Base-by-base conservation (phyloP, 2,797 vertebrate species). In the Thripadectes ignobilis region DNA sequence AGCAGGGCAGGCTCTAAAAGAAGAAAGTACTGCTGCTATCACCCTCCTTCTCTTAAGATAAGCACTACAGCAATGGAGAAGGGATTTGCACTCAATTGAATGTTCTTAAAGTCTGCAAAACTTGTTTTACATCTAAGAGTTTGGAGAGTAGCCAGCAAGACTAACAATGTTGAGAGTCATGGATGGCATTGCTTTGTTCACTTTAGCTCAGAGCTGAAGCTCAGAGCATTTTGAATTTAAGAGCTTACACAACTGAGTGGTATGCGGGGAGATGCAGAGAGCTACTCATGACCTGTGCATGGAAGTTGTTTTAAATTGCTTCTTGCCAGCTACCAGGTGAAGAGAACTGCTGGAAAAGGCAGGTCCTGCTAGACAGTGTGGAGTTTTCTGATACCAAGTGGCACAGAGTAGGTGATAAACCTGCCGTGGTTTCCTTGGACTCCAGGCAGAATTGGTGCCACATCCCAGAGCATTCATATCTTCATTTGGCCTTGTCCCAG, bases 51-150 rank as follows among this genome's bases (percentile, higher is more conserved):
- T 92, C 76, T 94, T 83, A 39, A 92, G 89, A 96, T 95, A 96
- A 96, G 39, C 29, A 27, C 46, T 72, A 24, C 16, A 66, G 39
- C 62, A 45, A 20, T 39, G 23, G n/a, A 88, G 79, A 91, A 88
- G 62, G 67, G 92, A 97, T 96, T 96, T 97, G 36, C 82, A 88
- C 65, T 88, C 87, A 63, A 43, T 5, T 91, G 84, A 96, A 71
- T 23, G 46, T 52, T 75, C 82, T 78, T 76, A 55, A 95, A 54
- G 58, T 41, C 69, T 86, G 83, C 6, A 95, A 89, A 95, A 90
- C 54, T 89, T 89, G 62, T 85, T 96, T 93, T 89, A 51, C 48
- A 6, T 49, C 2, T 27, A 51, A 22, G 36, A 86, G 13, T 66
- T 45, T 43, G 46, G 9, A 29, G 26, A 72, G 27, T 16, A 62